Conservation (phyloP, 2,888 invertebrate species). For the Lingula anatina region DNA sequence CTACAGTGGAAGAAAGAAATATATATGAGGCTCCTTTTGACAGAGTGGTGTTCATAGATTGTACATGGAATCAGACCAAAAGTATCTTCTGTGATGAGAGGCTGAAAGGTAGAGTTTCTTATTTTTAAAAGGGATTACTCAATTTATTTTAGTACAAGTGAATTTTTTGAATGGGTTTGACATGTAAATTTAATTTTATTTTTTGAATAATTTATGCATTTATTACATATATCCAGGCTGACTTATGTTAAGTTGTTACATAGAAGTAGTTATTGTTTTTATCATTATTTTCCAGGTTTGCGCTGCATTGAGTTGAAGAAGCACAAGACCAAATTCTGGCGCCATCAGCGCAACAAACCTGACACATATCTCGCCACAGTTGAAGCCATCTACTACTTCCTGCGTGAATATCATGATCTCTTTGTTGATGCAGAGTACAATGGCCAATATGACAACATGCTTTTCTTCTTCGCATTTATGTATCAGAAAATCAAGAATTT, state of each 20-base stretch:
- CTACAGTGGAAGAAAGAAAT: too few species aligned
- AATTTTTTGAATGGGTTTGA: not conserved
- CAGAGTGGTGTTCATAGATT: slow-evolving; percentile 83
- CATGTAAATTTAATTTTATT: not conserved
- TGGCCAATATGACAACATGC: slow-evolving; percentile 84
- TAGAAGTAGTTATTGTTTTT: not conserved
- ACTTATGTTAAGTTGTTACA: not conserved
- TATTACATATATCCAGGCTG: not conserved
- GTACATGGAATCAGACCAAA: slow-evolving; percentile 88
- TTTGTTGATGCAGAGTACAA: slow-evolving; percentile 52
- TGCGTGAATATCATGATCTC: slow-evolving; percentile 34
- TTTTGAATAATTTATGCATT: too few species aligned
- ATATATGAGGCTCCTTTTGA: slow-evolving; percentile 18
- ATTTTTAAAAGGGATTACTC: too few species aligned
- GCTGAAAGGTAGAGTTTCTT: slow-evolving; percentile 59
- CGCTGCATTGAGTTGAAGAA: slow-evolving; percentile 76
- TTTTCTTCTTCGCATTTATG: slow-evolving; percentile 89
- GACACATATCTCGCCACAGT: slow-evolving; percentile 84
- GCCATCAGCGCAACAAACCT: slow-evolving; percentile 87
- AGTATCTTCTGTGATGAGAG: slow-evolving; percentile 79
- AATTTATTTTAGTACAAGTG: not conserved
- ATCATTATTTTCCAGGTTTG: slow-evolving; percentile 56
- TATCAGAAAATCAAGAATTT: slow-evolving; percentile 67
- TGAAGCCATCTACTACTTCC: slow-evolving; percentile 84
- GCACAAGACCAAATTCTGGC: slow-evolving; percentile 88